Conservation (phyloP, 2,888 invertebrate species). For the Stenchaetothrips biformis region DNA sequence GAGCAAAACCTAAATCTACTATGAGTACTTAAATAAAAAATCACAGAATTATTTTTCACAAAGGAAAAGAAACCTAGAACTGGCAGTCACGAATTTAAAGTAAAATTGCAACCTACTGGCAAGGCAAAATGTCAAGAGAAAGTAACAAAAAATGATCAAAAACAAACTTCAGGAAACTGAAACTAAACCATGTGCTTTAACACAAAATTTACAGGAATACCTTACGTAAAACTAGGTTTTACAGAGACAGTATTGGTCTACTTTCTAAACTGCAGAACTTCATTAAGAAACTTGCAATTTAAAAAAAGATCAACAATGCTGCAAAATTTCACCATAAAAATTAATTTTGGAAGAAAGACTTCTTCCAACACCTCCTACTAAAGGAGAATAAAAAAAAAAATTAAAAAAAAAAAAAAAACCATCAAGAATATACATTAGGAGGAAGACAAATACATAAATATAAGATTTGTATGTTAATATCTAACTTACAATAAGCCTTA, state of each 20-base stretch:
- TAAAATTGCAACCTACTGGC: neutral
- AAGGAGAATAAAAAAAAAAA: neutral
- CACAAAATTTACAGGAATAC: too few relatives aligned
- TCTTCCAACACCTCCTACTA: neutral
- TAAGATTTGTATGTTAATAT: slow-evolving; percentile 3
- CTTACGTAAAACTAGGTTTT: too few relatives aligned
- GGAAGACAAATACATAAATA: slow-evolving; percentile 25
- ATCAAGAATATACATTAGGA: slow-evolving; percentile 19
- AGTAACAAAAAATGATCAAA: neutral
- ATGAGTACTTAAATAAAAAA: slow-evolving; percentile 4
- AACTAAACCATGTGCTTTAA: too few relatives aligned
- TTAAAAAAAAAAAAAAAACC: neutral
- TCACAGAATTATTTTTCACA: neutral
- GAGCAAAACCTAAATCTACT: neutral
- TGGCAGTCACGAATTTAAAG: neutral
- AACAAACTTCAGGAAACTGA: neutral
- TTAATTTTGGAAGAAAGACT: neutral
- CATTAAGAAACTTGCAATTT: too few relatives aligned
- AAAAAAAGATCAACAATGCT: too few relatives aligned
- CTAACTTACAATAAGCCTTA: slow-evolving; percentile 2
- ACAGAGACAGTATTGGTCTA: too few relatives aligned
- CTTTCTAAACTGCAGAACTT: too few relatives aligned
- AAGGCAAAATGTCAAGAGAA: neutral
- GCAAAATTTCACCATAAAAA: too few relatives aligned
- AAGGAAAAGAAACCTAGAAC: neutral